Evolutionary conservation across 2,888 invertebrate genomes (phyloP).

Genomic region (Xanthia togata): DNA sequence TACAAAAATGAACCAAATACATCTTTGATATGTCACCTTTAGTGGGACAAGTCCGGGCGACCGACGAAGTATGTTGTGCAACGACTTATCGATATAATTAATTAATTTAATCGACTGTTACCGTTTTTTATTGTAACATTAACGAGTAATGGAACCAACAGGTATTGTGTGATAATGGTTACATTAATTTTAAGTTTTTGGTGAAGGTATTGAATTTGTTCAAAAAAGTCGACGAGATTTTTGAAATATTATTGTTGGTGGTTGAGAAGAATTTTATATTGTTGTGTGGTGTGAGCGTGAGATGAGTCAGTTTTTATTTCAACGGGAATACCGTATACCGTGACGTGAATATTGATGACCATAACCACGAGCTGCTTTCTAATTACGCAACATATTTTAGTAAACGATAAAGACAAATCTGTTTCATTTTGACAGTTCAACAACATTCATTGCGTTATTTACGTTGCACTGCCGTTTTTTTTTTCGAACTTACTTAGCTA

Average conservation of each 20-base stretch:
- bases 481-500: no score
- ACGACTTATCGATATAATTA: slow-evolving; percentile 50
- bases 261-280: slow-evolving; percentile 13
- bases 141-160: slow-evolving; percentile 45
- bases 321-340: background rate
- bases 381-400: no score
- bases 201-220: slow-evolving; percentile 23
- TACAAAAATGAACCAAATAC: slow-evolving; percentile 58
- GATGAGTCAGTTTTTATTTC: slow-evolving; percentile 44
- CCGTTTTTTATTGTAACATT: slow-evolving; percentile 43
- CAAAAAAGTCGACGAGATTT: slow-evolving; percentile 20
- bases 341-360: background rate
- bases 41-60: slow-evolving; percentile 37
- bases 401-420: no score
- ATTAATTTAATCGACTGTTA: slow-evolving; percentile 51
- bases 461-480: no score
- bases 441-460: no score
- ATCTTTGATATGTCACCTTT: slow-evolving; percentile 45
- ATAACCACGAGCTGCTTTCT: no score
- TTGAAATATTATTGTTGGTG: slow-evolving; percentile 11
- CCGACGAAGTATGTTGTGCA: slow-evolving; percentile 38
- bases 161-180: slow-evolving; percentile 60
- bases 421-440: no score
- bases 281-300: slow-evolving; percentile 36
- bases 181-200: slow-evolving; percentile 19